A percentile compares a stretch with the other conserved stretches of the same genome.
phyloP scores from a whole-genome alignment of 2,888 invertebrate genomes.

The Sphecodes monilicornis region DNA sequence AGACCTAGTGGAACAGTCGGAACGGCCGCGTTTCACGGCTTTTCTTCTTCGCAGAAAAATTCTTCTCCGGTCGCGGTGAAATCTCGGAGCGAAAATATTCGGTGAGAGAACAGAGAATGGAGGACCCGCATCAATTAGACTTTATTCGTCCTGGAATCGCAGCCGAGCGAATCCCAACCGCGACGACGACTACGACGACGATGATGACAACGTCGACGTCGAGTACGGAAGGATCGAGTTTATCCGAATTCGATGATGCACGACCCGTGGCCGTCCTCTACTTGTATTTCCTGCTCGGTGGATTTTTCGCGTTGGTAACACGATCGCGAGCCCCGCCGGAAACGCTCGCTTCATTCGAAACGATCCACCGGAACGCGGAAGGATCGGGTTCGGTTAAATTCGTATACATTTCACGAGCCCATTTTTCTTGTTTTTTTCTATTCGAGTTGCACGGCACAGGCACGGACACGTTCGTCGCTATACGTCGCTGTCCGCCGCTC shows the following conservation, averaged over 20 bases:
- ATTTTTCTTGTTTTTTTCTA: background rate
- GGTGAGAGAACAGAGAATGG: background rate
- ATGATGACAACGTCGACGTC: background rate
- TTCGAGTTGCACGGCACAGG: background rate
- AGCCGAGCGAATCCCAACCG: background rate
- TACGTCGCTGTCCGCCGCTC: background rate
- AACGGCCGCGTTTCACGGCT: background rate
- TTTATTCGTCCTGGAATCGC: background rate
- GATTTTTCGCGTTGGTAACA: slow-evolving; percentile 44
- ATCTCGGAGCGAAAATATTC: background rate
- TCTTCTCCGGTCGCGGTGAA: background rate
- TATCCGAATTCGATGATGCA: slow-evolving; percentile 43
- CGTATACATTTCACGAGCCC: slow-evolving; percentile 39
- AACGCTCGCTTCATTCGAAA: slow-evolving; percentile 49
- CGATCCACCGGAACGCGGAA: slow-evolving; percentile 55
- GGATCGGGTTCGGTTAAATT: slow-evolving; percentile 54
- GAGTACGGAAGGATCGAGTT: slow-evolving; percentile 40
- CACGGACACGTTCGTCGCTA: background rate
- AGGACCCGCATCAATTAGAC: background rate
- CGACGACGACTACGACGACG: background rate
- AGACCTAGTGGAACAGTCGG: slow-evolving; percentile 21
- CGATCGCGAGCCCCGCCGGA: slow-evolving; percentile 35
- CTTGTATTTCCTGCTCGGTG: slow-evolving; percentile 20
- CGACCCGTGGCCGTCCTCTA: background rate
- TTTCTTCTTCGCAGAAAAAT: slow-evolving; percentile 12